Base-by-base conservation (phyloP, 2,797 vertebrate species). In the Lithobates pipiens region DNA sequence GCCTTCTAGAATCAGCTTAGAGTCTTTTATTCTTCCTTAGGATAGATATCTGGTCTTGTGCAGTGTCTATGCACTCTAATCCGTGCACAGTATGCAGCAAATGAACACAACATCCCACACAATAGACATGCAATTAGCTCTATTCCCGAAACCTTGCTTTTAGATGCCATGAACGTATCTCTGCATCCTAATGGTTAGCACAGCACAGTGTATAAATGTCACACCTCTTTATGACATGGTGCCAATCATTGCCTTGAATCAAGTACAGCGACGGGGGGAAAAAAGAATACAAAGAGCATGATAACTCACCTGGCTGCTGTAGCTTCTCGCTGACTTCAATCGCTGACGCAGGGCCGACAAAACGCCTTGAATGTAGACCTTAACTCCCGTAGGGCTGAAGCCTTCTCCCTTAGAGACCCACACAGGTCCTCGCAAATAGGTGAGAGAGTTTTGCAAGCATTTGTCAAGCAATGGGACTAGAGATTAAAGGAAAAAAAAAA, bases 231-330 rank as follows among this genome's bases (percentile, higher is more conserved):
- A 89, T 87, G 91, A 91, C 89, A 94, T 80, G 89, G 90, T 91
- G 91, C 90, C 92, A 93, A 27, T 88, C 72, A 16, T 15, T 87
- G 84, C 3, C 10, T 90, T 88, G 72, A 89, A 71, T 88, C 50
- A 90, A 89, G 16, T 36, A 63, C 36, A 77, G 67, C 34, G 32
- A 39, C 50, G 54, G 21, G 54, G 50, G 3, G 39, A 25, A 57
- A 57, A 75, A 69, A 61, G 44, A 70, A 90, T 81, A 92, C 77
- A 74, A 90, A 93, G 84, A 92, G 76, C 84, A 81, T 82, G 86
- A 77, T 88, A 88, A 93, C 96, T 94, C 93, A 96, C 96, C 96
- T 95, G 93, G 70, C 91, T 89, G 84, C 89, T 92, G 89, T 91
- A 93, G 70, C 90, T 90, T 90, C 90, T 89, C 89, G 91, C 89